Conservation (phyloP, 1,140 invertebrate genomes). For the Drosophila parabipectinata region DNA sequence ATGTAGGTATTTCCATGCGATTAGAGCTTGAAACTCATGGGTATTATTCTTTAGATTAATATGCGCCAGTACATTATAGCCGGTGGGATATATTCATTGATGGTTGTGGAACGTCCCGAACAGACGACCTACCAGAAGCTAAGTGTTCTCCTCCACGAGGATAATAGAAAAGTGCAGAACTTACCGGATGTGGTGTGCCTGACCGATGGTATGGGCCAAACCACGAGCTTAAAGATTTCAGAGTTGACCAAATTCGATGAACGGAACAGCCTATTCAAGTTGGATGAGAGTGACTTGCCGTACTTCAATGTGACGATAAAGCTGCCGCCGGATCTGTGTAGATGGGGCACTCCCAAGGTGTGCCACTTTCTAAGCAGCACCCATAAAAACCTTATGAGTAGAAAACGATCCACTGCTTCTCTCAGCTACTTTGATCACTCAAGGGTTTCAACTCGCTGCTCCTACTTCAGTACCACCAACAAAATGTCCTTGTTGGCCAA, state of each 20-base stretch:
- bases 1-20: background rate
- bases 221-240: too few species aligned
- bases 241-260: too few species aligned
- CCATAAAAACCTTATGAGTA: too few species aligned
- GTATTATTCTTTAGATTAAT: slow-evolving; percentile 52
- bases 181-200: background rate
- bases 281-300: slow-evolving; percentile 36
- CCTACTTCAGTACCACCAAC: too few species aligned
- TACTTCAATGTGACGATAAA: slow-evolving; percentile 58
- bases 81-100: slow-evolving; percentile 64
- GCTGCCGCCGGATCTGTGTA: slow-evolving; percentile 56
- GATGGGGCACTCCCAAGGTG: slow-evolving; percentile 55
- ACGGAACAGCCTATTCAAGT: background rate
- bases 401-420: too few species aligned
- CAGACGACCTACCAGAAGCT: slow-evolving; percentile 55
- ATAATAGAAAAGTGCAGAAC: slow-evolving; percentile 42
- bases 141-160: slow-evolving; percentile 58
- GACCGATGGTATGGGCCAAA: too few species aligned
- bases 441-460: background rate
- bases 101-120: slow-evolving; percentile 44
- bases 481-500: too few species aligned
- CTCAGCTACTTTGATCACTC: too few species aligned
- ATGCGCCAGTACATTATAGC: slow-evolving; percentile 54
- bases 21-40: too few species aligned
- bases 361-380: slow-evolving; percentile 54